Evolutionary conservation across 2,113 vertebrate genomes (phyloP).

Genomic region (Ceyx melanurus): DNA sequence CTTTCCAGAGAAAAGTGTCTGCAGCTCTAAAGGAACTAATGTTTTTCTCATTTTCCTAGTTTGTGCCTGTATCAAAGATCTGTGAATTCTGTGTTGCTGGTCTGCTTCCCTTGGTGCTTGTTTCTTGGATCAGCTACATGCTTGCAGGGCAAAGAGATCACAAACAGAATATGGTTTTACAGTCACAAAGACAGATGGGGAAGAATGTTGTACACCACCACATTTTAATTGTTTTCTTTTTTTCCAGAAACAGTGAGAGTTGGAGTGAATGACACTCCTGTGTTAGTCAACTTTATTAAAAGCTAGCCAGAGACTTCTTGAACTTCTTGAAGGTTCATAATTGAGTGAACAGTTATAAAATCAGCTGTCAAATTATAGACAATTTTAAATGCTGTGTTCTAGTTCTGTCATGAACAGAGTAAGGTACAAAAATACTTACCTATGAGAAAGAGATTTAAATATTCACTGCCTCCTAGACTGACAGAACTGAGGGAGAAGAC

Average conservation of each 20-base stretch:
- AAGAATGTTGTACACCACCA: background rate
- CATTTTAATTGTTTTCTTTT: background rate
- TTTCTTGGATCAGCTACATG: background rate
- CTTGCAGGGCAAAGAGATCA: background rate
- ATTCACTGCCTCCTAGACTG: constrained; percentile 87
- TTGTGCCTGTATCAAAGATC: background rate
- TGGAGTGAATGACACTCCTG: background rate
- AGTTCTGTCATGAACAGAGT: background rate
- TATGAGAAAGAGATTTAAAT: constrained; percentile 89
- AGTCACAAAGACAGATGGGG: background rate
- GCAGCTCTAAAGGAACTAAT: background rate
- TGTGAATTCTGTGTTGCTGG: background rate
- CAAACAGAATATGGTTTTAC: background rate
- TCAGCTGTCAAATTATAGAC: background rate
- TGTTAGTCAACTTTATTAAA: background rate
- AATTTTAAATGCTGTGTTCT: background rate
- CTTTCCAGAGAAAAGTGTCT: background rate
- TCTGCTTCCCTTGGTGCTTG: background rate
- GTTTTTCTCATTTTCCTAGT: background rate
- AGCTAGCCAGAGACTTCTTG: background rate
- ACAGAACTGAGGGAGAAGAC: constrained; percentile 89
- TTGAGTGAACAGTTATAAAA: background rate
- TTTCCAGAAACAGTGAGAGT: background rate
- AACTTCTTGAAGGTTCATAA: background rate
- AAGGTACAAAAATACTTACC: constrained; percentile 77